These are phyloP conservation scores for Deroptyus accipitrinus DNA, from an alignment of 2,113 vertebrate species.

Conservation along the genomic window DNA sequence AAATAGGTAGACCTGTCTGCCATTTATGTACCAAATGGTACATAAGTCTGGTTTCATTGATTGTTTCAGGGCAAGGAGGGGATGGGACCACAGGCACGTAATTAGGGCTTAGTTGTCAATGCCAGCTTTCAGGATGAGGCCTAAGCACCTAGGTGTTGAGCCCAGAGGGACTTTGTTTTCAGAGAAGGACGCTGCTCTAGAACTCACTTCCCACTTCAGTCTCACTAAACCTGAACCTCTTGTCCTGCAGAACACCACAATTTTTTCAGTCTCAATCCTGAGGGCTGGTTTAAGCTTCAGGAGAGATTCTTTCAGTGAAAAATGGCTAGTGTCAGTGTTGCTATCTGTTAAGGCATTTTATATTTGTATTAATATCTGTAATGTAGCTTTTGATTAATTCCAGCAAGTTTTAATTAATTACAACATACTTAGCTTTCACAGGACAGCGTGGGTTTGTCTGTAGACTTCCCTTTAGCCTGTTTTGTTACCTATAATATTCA, in stretches of 20 bases:
- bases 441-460: not conserved
- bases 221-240: not conserved
- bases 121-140: not conserved
- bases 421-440: not conserved
- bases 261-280: not conserved
- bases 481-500: not conserved
- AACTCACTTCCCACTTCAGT: not conserved
- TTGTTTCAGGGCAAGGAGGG: not conserved
- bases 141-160: fast-evolving
- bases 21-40: not conserved
- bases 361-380: not conserved
- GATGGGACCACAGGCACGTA: not conserved
- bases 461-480: not conserved
- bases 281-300: not conserved
- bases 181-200: not conserved
- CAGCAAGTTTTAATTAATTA: not conserved
- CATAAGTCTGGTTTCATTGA: not conserved
- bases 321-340: not conserved
- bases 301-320: not conserved
- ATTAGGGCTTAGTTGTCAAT: not conserved
- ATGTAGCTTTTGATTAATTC: not conserved
- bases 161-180: not conserved
- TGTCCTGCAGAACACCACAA: not conserved
- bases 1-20: not conserved
- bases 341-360: not conserved